Evolutionary conservation across 2,888 invertebrate species (phyloP).

Genomic region (Amblyjoppa proteus): DNA sequence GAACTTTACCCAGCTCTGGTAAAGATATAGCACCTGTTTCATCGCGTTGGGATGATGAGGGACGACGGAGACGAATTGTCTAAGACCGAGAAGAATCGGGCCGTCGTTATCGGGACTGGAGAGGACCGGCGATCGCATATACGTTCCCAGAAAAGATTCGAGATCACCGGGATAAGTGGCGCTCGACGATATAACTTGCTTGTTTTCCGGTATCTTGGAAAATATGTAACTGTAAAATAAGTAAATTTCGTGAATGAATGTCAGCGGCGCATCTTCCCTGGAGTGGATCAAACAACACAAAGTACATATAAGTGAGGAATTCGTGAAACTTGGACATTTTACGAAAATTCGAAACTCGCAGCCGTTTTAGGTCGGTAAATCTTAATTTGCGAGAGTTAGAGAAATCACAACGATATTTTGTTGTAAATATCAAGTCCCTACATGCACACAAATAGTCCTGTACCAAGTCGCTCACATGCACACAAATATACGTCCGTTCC

Average conservation of each 20-base stretch:
- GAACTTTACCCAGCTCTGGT: background rate
- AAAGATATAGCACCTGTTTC: constrained; percentile 86
- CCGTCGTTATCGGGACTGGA: constrained; percentile 90
- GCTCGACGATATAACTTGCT: constrained; percentile 96
- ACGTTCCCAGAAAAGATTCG: constrained; percentile 89
- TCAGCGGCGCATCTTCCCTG: background rate
- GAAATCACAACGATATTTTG: background rate
- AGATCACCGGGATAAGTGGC: constrained; percentile 95
- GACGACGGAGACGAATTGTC: constrained; percentile 91
- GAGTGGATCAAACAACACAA: background rate
- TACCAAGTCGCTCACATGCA: background rate
- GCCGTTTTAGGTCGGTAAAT: too few relatives aligned
- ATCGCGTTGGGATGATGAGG: constrained; percentile 88
- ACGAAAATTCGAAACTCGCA: too few relatives aligned
- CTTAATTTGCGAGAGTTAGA: background rate
- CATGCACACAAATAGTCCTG: background rate
- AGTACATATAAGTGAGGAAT: background rate
- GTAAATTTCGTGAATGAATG: constrained; percentile 13
- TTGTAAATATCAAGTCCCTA: background rate
- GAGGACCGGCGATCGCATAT: constrained; percentile 92
- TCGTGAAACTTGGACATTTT: background rate
- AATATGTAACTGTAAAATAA: constrained; percentile 89
- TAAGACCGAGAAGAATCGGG: constrained; percentile 92
- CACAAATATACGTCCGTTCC: background rate
- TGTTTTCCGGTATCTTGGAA: constrained; percentile 89